Conservation (phyloP, 64 coral and sea anemone species). For the Porites australiensis region DNA sequence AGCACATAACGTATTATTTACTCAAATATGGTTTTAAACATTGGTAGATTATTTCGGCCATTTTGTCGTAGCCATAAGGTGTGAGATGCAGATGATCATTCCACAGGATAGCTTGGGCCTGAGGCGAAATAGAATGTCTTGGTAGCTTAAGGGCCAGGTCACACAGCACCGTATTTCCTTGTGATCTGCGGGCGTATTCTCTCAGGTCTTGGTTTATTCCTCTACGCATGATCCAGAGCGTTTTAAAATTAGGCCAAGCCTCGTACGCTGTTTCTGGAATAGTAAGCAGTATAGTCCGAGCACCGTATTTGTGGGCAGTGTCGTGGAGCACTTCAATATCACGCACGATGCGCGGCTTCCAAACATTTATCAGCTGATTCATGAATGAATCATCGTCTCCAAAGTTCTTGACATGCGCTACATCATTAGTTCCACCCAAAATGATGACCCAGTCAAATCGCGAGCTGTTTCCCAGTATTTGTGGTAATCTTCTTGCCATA, state of each 20-base stretch:
- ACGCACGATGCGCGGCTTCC: constrained; percentile 90
- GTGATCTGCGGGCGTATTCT: constrained; percentile 77
- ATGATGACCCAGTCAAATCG: constrained; percentile 98
- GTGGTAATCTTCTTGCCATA: constrained; percentile 89
- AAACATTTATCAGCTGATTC: constrained; percentile 86
- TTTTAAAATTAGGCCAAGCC: constrained; percentile 85
- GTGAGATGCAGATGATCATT: constrained; percentile 94
- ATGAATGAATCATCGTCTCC: constrained; percentile 98
- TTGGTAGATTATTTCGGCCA: constrained; percentile 90
- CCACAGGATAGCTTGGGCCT: constrained; percentile 81
- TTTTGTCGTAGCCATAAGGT: constrained; percentile 89
- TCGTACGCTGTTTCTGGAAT: constrained; percentile 99
- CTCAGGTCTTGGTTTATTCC: constrained; percentile 85
- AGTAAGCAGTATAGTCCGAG: constrained; percentile 91
- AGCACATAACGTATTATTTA: background rate
- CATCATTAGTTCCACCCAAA: constrained; percentile 96
- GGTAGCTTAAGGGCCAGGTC: constrained; percentile 83
- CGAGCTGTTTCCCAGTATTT: constrained; percentile 89
- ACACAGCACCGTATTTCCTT: constrained; percentile 86
- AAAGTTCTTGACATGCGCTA: constrained; percentile 99
- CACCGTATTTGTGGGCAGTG: constrained; percentile 79
- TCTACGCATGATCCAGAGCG: constrained; percentile 90
- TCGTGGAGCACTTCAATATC: constrained; percentile 92
- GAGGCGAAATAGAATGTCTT: constrained; percentile 71
- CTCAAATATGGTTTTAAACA: constrained; percentile 88